Percentiles rank a stretch among this genome's conserved stretches.
phyloP scores from a whole-genome alignment of 92 coral and sea anemone genomes.

The Heteractis magnifica region DNA sequence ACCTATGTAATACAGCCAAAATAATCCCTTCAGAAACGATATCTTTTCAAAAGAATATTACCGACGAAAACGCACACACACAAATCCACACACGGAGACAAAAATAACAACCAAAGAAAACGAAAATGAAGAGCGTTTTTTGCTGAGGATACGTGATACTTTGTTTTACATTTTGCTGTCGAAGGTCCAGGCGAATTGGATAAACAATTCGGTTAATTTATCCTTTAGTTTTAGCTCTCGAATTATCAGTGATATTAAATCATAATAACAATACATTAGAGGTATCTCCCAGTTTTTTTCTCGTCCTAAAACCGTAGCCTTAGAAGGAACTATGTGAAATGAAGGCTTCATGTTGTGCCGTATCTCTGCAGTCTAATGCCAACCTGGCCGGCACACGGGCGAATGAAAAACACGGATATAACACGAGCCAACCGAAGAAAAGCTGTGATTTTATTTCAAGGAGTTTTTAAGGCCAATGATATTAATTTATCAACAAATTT shows the following conservation, averaged over 20 bases:
- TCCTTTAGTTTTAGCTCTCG: neutral
- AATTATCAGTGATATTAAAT: neutral
- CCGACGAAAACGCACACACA: neutral
- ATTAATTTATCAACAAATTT: neutral
- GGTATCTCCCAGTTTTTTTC: neutral
- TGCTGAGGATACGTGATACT: no score
- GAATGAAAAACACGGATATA: neutral
- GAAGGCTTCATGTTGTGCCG: neutral
- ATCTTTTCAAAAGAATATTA: neutral
- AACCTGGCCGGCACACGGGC: slow-evolving; percentile 5
- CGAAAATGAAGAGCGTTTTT: neutral
- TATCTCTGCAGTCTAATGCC: neutral
- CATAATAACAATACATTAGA: neutral
- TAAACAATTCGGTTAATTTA: neutral
- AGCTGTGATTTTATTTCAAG: slow-evolving; percentile 24
- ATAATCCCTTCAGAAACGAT: slow-evolving; percentile 1
- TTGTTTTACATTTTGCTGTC: neutral
- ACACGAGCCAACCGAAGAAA: neutral
- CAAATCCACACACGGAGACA: neutral
- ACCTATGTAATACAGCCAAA: slow-evolving; percentile 24
- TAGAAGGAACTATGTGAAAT: neutral
- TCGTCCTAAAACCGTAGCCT: neutral
- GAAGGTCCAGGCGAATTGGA: neutral
- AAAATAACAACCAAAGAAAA: neutral
- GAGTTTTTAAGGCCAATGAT: neutral